Base-by-base conservation (phyloP, 2,797 vertebrate genomes). In the Hippoglossus hippoglossus region DNA sequence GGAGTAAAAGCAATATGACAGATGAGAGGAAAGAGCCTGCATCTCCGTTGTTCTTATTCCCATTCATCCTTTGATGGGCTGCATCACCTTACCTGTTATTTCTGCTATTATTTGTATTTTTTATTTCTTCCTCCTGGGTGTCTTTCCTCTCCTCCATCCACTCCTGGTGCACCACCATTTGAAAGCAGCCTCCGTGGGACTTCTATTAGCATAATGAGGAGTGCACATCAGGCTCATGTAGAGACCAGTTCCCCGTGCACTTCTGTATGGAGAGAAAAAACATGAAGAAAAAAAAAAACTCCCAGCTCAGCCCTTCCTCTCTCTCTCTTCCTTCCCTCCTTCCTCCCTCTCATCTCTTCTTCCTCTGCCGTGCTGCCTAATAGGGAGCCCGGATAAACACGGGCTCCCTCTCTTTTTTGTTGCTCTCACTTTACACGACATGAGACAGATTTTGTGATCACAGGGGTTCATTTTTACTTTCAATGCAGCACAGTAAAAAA, bases 141-240 rank as follows among this genome's bases (percentile, higher is more conserved):
- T 71, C 36, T 75, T 76, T 74, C 16, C 52, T 70, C 51, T 22
- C 53, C 63, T 58, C 4, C 46, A 44, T 49, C 60, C 15, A 4
- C 50, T 71, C 65, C n/a, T 41, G 19, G 41, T 63, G 53, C 53
- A 18, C 19, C 22, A 44, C 67, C 63, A 49, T 77, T 67, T 0
- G 25, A 61, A 71, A 72, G 52, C 24, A 49, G 71, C 47, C 72
- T 77, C 74, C 19, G 19, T 71, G 63, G 77, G 77, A 75, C 71
- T 80, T 61, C 63, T 80, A 53, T 86, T 61, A 53, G 67, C 64
- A 81, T 90, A 90, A 89, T 83, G 79, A 89, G 73, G 50, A 77
- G 67, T n/a, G 59, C 72, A 73, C 79, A 81, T 75, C 62, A 72
- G 66, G 67, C 81, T 81, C 63, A 70, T 76, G 75, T 62, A 57